Conservation (phyloP, 2,797 vertebrate genomes). For the Hydrocynus forskahlii region DNA sequence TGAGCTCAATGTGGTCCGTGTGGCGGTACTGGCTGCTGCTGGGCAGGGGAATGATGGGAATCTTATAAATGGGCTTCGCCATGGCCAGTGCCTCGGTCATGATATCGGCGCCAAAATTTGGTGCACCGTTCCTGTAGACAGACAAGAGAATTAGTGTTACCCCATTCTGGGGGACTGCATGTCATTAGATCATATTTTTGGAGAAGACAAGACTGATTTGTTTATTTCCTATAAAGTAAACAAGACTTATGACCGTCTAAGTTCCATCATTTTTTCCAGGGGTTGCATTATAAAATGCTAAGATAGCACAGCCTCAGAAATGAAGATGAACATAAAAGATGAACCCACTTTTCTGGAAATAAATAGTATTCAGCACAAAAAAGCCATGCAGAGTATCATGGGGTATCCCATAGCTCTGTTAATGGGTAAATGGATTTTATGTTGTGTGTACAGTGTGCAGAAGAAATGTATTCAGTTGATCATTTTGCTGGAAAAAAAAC, state of each 20-base stretch:
- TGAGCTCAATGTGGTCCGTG: conserved; percentile 92
- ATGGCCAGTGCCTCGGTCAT: conserved; percentile 95
- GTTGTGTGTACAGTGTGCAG: conserved; percentile 15
- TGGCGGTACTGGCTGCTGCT: conserved; percentile 92
- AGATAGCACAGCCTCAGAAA: neutral
- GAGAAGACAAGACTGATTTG: neutral
- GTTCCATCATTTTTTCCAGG: too few species aligned
- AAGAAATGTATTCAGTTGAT: conserved; percentile 53
- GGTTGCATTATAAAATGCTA: too few species aligned
- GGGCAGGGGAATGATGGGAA: conserved; percentile 91
- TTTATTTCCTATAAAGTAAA: too few species aligned
- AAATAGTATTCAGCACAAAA: neutral
- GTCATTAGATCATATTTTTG: neutral
- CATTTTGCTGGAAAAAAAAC: conserved; percentile 26
- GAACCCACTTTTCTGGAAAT: neutral
- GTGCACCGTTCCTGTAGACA: conserved; percentile 86
- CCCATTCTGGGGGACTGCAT: neutral
- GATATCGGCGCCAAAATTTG: conserved; percentile 93
- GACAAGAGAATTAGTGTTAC: neutral
- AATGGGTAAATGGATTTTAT: neutral
- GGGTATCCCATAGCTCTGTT: neutral
- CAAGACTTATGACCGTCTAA: too few species aligned
- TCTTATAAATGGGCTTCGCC: conserved; percentile 92
- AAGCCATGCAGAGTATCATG: neutral
- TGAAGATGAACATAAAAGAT: neutral